Percentiles rank a stretch among this genome's conserved stretches.
These are phyloP conservation scores for Coregonus suidteri DNA, from an alignment of 2,797 vertebrate genomes.

Conservation along the genomic window DNA sequence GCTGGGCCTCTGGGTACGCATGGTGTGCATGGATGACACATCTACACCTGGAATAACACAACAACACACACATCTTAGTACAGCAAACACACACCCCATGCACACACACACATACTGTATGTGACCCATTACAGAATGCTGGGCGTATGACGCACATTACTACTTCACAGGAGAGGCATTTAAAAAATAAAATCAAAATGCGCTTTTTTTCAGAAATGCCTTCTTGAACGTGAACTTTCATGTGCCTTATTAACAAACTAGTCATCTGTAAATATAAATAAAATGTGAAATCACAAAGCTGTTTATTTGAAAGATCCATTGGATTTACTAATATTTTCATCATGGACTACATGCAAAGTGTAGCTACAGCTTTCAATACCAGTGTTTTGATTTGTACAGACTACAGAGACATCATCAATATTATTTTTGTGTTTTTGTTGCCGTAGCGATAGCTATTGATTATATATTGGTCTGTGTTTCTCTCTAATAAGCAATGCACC, in stretches of 20 bases:
- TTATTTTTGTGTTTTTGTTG: conserved; percentile 13
- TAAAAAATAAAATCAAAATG: no score
- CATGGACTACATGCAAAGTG: neutral
- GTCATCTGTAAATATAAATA: no score
- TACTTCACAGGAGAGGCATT: no score
- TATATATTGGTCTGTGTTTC: conserved; percentile 51
- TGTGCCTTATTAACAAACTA: no score
- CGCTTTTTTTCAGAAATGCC: no score
- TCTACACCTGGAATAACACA: conserved; percentile 80
- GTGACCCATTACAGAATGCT: neutral
- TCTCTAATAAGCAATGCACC: conserved; percentile 14
- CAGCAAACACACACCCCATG: neutral
- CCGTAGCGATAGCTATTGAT: conserved; percentile 47
- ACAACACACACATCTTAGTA: no score
- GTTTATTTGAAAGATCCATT: no score
- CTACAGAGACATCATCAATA: neutral
- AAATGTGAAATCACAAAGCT: no score
- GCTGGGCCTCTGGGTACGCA: conserved; percentile 83
- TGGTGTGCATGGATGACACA: conserved; percentile 78
- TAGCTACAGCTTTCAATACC: conserved; percentile 12
- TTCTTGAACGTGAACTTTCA: no score
- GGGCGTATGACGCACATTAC: neutral
- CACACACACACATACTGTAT: conserved; percentile 9
- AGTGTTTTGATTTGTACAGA: neutral
- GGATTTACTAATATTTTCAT: no score